phyloP scores from a whole-genome alignment of 2,888 invertebrate species.

The Melanostoma scalare region DNA sequence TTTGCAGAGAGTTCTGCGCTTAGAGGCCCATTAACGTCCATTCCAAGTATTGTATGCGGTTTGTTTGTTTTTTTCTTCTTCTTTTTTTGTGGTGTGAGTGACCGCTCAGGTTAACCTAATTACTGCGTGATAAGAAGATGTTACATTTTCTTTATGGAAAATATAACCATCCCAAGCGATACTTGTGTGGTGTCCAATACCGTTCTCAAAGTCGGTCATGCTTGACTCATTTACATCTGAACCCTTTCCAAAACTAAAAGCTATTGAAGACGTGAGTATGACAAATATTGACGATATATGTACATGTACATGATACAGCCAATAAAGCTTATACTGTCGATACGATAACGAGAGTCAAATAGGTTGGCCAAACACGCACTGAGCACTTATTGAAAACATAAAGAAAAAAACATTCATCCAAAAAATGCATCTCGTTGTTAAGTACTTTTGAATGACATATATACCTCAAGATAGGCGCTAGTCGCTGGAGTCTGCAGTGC shows the following conservation, averaged over 20 bases:
- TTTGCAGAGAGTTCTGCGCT: no score
- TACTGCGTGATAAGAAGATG: constrained; percentile 27
- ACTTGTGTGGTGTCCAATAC: constrained; percentile 8
- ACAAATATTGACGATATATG: constrained; percentile 42
- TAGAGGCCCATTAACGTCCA: constrained; percentile 10
- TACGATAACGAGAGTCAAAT: constrained; percentile 54
- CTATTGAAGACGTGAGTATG: neutral
- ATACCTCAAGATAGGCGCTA: constrained; percentile 8
- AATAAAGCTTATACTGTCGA: constrained; percentile 42
- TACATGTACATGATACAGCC: constrained; percentile 16
- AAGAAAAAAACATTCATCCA: neutral
- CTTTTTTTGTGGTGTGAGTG: constrained; percentile 15
- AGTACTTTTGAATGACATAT: constrained; percentile 20
- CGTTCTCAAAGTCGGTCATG: constrained; percentile 45
- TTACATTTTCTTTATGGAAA: constrained; percentile 14
- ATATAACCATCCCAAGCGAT: constrained; percentile 20
- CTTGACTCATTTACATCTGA: constrained; percentile 53
- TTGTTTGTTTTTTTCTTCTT: neutral
- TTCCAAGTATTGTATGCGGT: neutral
- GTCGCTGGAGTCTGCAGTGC: constrained; percentile 4
- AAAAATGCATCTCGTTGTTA: constrained; percentile 29
- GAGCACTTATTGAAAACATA: neutral
- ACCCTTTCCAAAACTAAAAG: neutral
- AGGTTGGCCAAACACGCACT: constrained; percentile 36
- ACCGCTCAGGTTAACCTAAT: constrained; percentile 59